These are phyloP conservation scores for Orthosia incerta DNA, from an alignment of 2,888 invertebrate genomes.

Conservation along the genomic window DNA sequence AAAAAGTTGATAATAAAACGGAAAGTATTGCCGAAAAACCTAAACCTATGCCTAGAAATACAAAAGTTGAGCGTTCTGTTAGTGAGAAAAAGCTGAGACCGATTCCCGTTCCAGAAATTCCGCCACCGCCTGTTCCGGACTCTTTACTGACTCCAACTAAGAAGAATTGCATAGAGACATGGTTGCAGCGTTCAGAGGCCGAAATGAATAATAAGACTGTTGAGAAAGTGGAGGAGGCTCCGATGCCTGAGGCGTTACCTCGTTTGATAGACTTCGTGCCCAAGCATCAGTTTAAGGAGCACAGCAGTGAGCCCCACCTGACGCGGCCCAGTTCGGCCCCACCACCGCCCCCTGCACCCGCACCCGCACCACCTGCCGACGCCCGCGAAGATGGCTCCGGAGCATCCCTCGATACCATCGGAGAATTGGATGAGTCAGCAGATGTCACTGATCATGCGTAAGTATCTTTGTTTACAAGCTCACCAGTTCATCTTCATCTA, in stretches of 20 bases:
- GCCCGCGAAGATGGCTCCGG: constrained; percentile 90
- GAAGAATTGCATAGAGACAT: constrained; percentile 88
- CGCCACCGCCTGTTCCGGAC: constrained; percentile 79
- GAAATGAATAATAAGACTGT: constrained; percentile 86
- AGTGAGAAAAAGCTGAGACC: constrained; percentile 85
- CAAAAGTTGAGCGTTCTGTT: constrained; percentile 84
- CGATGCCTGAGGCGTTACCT: constrained; percentile 90
- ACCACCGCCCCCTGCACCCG: constrained; percentile 82
- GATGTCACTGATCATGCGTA: constrained; percentile 86
- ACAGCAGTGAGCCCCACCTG: constrained; percentile 73
- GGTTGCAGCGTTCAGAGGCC: constrained; percentile 88
- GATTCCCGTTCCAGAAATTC: constrained; percentile 78
- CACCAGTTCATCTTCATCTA: not conserved
- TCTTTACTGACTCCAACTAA: constrained; percentile 85
- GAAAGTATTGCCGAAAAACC: constrained; percentile 85
- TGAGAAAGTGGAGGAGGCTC: constrained; percentile 84
- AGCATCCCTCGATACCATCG: constrained; percentile 93
- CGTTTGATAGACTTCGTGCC: constrained; percentile 94
- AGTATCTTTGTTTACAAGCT: constrained; percentile 70
- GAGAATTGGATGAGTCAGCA: constrained; percentile 92
- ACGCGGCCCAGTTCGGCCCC: constrained; percentile 84
- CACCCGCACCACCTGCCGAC: constrained; percentile 82
- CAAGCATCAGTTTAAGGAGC: constrained; percentile 90
- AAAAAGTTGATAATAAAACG: constrained; percentile 76
- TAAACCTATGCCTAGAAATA: constrained; percentile 90